Conservation (phyloP, 2,888 invertebrate genomes). For the Tinea pellionella region DNA sequence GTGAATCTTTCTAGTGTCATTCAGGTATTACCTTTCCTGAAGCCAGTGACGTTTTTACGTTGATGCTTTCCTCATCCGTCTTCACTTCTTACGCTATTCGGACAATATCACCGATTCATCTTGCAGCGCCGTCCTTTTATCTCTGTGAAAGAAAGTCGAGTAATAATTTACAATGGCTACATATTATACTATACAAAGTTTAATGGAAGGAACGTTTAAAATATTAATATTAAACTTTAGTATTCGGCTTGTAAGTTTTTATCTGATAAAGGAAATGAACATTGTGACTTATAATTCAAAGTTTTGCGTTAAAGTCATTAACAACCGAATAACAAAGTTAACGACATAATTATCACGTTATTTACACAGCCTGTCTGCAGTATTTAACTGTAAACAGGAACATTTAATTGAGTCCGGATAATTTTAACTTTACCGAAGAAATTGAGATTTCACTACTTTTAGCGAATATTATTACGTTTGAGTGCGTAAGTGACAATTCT, state of each 20-base stretch:
- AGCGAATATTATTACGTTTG: background rate
- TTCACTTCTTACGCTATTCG: background rate
- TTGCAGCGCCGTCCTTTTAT: background rate
- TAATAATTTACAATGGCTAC: background rate
- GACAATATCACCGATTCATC: constrained; percentile 7
- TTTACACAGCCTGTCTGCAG: constrained; percentile 10
- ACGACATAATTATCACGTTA: constrained; percentile 11
- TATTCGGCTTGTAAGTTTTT: background rate
- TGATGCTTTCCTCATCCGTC: background rate
- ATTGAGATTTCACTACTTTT: background rate
- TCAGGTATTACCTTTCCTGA: background rate
- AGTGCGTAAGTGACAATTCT: too few species aligned
- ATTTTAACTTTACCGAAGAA: background rate
- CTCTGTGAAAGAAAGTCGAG: background rate
- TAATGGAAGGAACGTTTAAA: background rate
- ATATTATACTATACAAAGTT: background rate
- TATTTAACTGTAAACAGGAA: background rate
- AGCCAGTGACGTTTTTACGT: background rate
- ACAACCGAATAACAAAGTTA: constrained; percentile 9
- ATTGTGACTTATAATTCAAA: constrained; percentile 9
- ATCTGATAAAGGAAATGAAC: constrained; percentile 6
- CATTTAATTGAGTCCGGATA: constrained; percentile 11
- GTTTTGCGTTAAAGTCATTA: constrained; percentile 7
- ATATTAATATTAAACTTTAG: background rate
- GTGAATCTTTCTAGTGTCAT: background rate